Percentiles rank a stretch among this genome's conserved stretches.
Evolutionary conservation across 2,797 vertebrate species (phyloP).

Genomic region (Hippocampus kuda): DNA sequence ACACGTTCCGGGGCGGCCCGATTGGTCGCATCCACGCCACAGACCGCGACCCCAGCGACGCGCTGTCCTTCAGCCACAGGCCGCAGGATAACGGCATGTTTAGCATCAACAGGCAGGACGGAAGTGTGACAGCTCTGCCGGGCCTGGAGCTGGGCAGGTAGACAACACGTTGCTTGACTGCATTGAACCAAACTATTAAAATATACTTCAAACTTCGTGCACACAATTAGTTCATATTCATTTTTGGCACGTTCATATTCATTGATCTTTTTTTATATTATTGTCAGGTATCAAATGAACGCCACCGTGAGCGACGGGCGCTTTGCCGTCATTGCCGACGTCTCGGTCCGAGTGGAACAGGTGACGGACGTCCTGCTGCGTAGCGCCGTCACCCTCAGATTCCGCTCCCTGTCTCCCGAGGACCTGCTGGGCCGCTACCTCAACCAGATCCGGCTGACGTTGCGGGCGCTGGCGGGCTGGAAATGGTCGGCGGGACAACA

Average conservation of each 20-base stretch:
- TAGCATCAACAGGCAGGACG: conserved; percentile 81
- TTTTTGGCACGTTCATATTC: no score
- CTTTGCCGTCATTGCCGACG: conserved; percentile 83
- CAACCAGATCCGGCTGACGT: conserved; percentile 75
- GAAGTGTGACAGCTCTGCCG: conserved; percentile 82
- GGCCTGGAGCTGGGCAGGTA: conserved; percentile 91
- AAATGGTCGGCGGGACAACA: conserved; percentile 56
- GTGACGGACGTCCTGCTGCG: conserved; percentile 79
- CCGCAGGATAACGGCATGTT: conserved; percentile 76
- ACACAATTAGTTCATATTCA: no score
- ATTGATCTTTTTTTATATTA: background rate
- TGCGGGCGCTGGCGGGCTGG: conserved; percentile 71
- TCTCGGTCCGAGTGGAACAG: conserved; percentile 80
- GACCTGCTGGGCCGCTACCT: conserved; percentile 86
- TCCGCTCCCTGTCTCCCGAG: conserved; percentile 80
- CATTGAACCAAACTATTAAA: background rate
- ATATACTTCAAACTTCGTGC: no score
- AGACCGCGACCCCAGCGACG: conserved; percentile 84
- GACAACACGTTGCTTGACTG: conserved; percentile 9
- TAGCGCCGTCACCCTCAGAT: conserved; percentile 73
- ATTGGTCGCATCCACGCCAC: conserved; percentile 89
- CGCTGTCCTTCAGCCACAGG: conserved; percentile 81
- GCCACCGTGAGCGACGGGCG: conserved; percentile 91
- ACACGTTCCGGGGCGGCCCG: conserved; percentile 85
- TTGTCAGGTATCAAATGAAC: conserved; percentile 62